Evolutionary conservation across 2,888 invertebrate genomes (phyloP).

Genomic region (Microplitis deprimator): DNA sequence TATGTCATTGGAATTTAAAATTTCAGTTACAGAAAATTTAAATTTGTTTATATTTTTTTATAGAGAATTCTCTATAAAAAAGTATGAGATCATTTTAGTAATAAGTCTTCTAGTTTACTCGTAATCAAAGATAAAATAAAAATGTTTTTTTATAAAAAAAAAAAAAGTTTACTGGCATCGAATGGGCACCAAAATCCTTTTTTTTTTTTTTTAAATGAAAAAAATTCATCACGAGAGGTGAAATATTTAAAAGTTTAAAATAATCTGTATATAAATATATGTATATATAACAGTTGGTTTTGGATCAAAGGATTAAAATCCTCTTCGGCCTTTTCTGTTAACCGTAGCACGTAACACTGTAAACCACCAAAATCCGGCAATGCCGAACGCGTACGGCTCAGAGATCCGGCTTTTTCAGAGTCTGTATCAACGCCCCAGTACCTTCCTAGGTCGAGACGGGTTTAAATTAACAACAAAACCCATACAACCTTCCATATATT

Average conservation of each 20-base stretch:
- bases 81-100: no score
- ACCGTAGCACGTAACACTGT: conserved; percentile 32
- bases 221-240: neutral
- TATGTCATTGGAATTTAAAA: no score
- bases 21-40: no score
- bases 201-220: neutral
- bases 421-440: conserved; percentile 13
- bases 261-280: conserved; percentile 15
- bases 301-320: conserved; percentile 17
- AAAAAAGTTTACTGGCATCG: neutral
- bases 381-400: conserved; percentile 29
- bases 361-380: conserved; percentile 43
- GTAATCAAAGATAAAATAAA: neutral
- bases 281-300: conserved; percentile 5
- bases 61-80: no score
- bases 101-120: no score
- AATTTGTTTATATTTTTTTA: no score
- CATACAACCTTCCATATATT: neutral
- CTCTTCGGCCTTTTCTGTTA: conserved; percentile 16
- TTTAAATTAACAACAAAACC: conserved; percentile 17
- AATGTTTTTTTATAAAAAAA: neutral
- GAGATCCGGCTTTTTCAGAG: conserved; percentile 41
- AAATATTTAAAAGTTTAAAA: neutral
- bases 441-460: conserved; percentile 10
- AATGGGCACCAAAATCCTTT: neutral